Percentiles rank a stretch among this genome's conserved stretches.
Conservation (phyloP, 2,113 vertebrate species). For the Amazona vittata region DNA sequence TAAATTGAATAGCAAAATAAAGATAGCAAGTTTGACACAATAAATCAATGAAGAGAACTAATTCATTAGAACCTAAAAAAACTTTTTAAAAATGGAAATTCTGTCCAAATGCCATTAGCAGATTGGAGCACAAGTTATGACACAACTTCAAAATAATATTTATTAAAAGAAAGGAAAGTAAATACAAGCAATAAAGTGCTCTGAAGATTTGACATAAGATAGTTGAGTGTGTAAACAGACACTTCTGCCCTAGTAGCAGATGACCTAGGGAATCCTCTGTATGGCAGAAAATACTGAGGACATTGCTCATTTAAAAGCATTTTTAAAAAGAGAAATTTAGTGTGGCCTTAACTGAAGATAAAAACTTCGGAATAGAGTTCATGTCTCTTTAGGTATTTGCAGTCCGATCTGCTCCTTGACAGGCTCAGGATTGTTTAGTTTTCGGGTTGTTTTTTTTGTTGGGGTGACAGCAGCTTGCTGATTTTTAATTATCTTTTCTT, state of each 20-base stretch:
- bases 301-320: not conserved
- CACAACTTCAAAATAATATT: not conserved
- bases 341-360: not conserved
- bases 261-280: not conserved
- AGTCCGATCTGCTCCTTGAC: not conserved
- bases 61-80: slow-evolving; percentile 12
- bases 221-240: not conserved
- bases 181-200: not conserved
- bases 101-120: slow-evolving; percentile 4
- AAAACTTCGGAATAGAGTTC: not conserved
- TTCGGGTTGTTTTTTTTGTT: not conserved
- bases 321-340: not conserved
- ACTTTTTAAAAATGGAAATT: not conserved
- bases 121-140: not conserved
- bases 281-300: not conserved
- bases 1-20: not conserved
- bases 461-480: not conserved
- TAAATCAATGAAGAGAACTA: not conserved
- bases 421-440: not conserved
- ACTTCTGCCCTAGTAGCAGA: not conserved
- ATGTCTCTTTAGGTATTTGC: not conserved
- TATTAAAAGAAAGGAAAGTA: not conserved
- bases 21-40: not conserved
- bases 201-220: not conserved
- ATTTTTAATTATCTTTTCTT: not conserved